Percentiles rank a stretch among this genome's conserved stretches.
phyloP scores from a whole-genome alignment of 1,140 invertebrate genomes.

The Chironomus striatipennis region DNA sequence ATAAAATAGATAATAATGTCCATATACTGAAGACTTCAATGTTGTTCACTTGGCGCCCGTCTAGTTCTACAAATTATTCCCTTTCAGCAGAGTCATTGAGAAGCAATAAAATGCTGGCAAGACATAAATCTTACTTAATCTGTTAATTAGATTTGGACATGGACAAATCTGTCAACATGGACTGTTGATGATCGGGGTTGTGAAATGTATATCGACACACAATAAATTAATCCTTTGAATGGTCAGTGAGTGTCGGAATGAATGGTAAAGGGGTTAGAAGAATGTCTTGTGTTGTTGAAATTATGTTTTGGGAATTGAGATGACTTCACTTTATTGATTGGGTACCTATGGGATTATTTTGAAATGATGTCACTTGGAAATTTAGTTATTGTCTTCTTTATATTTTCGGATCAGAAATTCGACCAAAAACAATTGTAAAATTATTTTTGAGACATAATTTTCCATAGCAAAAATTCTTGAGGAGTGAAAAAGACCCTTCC shows the following conservation, averaged over 20 bases:
- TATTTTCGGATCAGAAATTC: too few relatives aligned
- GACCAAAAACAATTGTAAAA: too few relatives aligned
- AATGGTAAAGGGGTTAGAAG: background rate
- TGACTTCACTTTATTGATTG: too few relatives aligned
- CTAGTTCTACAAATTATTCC: background rate
- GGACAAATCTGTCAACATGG: background rate
- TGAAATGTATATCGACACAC: background rate
- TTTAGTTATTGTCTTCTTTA: too few relatives aligned
- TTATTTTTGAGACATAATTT: too few relatives aligned
- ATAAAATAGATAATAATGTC: constrained; percentile 2
- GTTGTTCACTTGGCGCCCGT: background rate
- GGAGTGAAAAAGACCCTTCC: too few relatives aligned
- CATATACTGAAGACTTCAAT: background rate
- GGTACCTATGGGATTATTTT: too few relatives aligned
- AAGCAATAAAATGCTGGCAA: background rate
- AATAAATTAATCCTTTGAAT: constrained; percentile 14
- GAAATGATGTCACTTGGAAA: too few relatives aligned
- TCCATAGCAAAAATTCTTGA: too few relatives aligned
- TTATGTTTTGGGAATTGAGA: too few relatives aligned
- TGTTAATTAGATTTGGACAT: background rate
- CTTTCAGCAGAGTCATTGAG: background rate
- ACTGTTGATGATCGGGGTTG: too few relatives aligned
- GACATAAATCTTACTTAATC: background rate
- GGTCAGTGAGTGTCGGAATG: background rate
- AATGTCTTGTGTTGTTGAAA: background rate